Evolutionary conservation across 2,888 invertebrate species (phyloP), one percentile per base, ranked within the genome.

Genomic region (Drosophila mettleri): DNA sequence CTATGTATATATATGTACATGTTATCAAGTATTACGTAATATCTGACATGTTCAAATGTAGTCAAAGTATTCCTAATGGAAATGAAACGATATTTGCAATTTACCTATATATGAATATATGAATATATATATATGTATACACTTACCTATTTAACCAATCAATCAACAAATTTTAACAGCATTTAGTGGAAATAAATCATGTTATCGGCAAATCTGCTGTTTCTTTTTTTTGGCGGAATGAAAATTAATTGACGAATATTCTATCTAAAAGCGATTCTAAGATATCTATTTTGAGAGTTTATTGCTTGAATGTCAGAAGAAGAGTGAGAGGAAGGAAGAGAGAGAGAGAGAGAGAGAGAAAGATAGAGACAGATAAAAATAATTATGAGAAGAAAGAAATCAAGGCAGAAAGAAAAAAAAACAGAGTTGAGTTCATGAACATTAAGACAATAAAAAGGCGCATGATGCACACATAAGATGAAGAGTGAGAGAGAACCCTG

Each of bases 141-240:
- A 54, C 24, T 34, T 14, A 58, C 41, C n/a, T 24, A 49, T 39
- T 24, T 34, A 68, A 20, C 9, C 43, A 46, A 63, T 27, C n/a
- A 48, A 39, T 9, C 33, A 39, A 38, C 24, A 22, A 31, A 43
- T 46, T 52, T 51, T 61, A 48, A 31, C 14, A 34, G 9, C 54
- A 49, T 67, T 18, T 22, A 51, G 22, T 38, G 29, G 20, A 39
- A 73, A 73, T 73, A 73, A 69, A 74, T 20, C 9, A 52, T 46
- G 46, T 59, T 69, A 48, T 48, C 39, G 14, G 22, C 27, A 52
- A 52, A 33, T n/a, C 3, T 8, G 12, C 10, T 20, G 1, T 38
- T 18, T 57, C 36, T 29, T 7, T 29, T 18, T n/a, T n/a, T 5
- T 3, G 24, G 12, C 16, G 27, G 2, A 43, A 27, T 16, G 9